These are phyloP conservation scores for Girardia tigrina DNA, from an alignment of 2,888 invertebrate species.

Conservation along the genomic window DNA sequence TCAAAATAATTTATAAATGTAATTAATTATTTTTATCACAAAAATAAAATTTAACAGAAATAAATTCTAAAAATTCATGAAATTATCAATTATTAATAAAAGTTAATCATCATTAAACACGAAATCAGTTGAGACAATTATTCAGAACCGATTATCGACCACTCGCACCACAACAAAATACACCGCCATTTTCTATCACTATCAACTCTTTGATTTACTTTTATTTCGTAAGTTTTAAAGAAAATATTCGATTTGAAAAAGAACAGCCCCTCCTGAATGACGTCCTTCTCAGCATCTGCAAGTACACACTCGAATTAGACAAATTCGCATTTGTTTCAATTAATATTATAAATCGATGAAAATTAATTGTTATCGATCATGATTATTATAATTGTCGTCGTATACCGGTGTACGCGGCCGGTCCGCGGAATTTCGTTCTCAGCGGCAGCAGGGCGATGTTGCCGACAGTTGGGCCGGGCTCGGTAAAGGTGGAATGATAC, in stretches of 20 bases:
- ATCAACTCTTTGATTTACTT: conserved; percentile 56
- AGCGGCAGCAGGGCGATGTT: conserved; percentile 83
- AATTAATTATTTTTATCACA: too few relatives aligned
- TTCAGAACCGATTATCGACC: conserved; percentile 21
- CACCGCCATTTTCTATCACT: background rate
- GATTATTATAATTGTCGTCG: background rate
- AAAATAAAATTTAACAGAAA: too few relatives aligned
- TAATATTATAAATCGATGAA: too few relatives aligned
- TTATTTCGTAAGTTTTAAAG: conserved; percentile 94
- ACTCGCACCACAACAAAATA: conserved; percentile 27
- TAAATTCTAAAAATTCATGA: too few relatives aligned
- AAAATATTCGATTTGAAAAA: conserved; percentile 98
- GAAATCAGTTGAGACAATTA: too few relatives aligned
- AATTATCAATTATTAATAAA: too few relatives aligned
- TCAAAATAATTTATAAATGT: too few relatives aligned
- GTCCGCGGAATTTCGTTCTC: conserved; percentile 76
- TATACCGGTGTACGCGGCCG: conserved; percentile 58
- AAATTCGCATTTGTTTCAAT: too few relatives aligned
- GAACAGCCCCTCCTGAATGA: conserved; percentile 88
- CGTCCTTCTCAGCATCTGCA: conserved; percentile 63
- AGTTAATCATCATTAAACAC: too few relatives aligned
- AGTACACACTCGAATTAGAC: too few relatives aligned
- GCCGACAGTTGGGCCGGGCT: conserved; percentile 63
- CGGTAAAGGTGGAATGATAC: conserved; percentile 77
- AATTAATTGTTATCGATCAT: too few relatives aligned